Conservation (phyloP, 2,113 vertebrate species). For the Colius striatus region DNA sequence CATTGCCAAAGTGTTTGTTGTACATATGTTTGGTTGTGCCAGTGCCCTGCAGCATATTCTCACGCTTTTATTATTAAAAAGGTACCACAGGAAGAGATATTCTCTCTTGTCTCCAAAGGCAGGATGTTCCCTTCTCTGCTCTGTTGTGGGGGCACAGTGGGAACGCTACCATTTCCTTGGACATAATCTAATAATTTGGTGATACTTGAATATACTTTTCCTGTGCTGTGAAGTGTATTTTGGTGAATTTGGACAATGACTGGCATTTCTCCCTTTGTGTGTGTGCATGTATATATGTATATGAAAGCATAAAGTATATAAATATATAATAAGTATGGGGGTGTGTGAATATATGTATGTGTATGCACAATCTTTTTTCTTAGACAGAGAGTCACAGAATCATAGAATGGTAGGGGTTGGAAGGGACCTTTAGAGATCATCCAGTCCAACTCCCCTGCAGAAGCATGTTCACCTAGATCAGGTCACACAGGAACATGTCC, state of each 20-base stretch:
- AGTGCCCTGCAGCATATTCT: background rate
- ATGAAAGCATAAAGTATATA: background rate
- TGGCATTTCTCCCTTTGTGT: background rate
- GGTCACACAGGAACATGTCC: too few species aligned
- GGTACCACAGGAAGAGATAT: background rate
- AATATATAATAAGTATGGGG: background rate
- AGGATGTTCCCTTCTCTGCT: background rate
- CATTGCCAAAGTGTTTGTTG: background rate
- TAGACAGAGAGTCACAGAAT: background rate
- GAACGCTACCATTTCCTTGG: background rate
- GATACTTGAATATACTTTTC: background rate
- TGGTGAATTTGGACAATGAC: background rate
- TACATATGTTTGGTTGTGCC: fast-evolving
- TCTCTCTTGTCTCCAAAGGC: background rate
- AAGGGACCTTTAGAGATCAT: too few species aligned
- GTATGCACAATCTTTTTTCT: background rate
- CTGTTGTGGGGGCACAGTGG: background rate
- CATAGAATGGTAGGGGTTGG: too few species aligned
- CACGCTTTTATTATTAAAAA: background rate
- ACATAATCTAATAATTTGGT: background rate
- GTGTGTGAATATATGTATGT: background rate
- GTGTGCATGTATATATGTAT: background rate
- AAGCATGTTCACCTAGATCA: too few species aligned
- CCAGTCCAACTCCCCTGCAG: too few species aligned
- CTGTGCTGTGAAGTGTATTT: background rate